phyloP scores from a whole-genome alignment of 1,140 invertebrate species.

The Lepidurus couesii region DNA sequence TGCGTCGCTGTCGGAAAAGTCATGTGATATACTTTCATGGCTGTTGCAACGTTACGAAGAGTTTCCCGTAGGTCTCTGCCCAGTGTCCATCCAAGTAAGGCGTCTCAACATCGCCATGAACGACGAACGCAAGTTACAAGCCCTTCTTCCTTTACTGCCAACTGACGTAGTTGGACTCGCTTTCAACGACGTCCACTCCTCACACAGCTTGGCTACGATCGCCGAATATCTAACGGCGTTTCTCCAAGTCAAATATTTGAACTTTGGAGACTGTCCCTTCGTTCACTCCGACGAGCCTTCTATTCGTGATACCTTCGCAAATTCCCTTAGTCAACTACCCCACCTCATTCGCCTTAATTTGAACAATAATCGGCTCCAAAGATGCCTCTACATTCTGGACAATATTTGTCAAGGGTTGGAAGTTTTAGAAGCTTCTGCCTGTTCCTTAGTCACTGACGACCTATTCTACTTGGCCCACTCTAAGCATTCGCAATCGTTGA shows the following conservation, averaged over 20 bases:
- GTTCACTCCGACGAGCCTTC: neutral
- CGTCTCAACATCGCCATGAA: slow-evolving; percentile 27
- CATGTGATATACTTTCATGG: slow-evolving; percentile 29
- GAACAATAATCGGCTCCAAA: slow-evolving; percentile 28
- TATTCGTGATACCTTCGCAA: neutral
- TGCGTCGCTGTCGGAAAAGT: slow-evolving; percentile 31
- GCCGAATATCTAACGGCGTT: slow-evolving; percentile 23
- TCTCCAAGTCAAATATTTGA: slow-evolving; percentile 23
- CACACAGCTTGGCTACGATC: slow-evolving; percentile 12
- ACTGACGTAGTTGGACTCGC: slow-evolving; percentile 26
- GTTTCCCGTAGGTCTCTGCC: slow-evolving; percentile 16
- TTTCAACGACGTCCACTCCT: slow-evolving; percentile 25
- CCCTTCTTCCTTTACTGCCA: slow-evolving; percentile 21
- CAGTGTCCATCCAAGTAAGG: slow-evolving; percentile 26
- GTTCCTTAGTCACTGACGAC: slow-evolving; percentile 23
- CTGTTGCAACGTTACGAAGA: slow-evolving; percentile 30
- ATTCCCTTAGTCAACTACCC: slow-evolving; percentile 20
- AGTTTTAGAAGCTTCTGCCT: slow-evolving; percentile 27
- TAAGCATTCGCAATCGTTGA: slow-evolving; percentile 4
- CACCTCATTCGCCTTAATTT: slow-evolving; percentile 26
- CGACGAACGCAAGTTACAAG: slow-evolving; percentile 29
- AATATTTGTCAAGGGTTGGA: slow-evolving; percentile 26
- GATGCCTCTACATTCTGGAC: neutral
- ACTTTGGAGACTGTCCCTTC: slow-evolving; percentile 29
- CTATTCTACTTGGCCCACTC: slow-evolving; percentile 27